phyloP scores from a whole-genome alignment of 2,888 invertebrate species.

The Rhabditophanes sp. region DNA sequence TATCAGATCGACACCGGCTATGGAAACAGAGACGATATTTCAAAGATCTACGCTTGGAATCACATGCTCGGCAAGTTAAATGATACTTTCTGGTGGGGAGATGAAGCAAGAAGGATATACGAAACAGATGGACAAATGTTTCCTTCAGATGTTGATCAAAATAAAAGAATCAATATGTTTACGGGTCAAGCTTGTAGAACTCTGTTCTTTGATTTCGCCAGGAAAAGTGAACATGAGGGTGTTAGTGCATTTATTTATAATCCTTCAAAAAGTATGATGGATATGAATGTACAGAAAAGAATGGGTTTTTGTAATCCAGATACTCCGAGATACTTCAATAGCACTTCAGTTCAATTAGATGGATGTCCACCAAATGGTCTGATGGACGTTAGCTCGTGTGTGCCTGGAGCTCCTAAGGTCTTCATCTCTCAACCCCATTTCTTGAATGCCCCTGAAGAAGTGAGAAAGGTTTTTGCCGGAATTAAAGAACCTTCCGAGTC shows the following conservation, averaged over 20 bases:
- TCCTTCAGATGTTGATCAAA: constrained; percentile 20
- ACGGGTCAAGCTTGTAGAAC: constrained; percentile 13
- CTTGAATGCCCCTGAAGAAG: constrained; percentile 21
- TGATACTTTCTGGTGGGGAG: constrained; percentile 21
- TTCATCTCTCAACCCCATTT: constrained; percentile 37
- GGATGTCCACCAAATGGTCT: constrained; percentile 34
- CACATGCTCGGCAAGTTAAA: constrained; percentile 17
- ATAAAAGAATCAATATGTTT: constrained; percentile 14
- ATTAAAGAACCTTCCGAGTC: constrained; percentile 15
- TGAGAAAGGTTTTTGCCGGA: constrained; percentile 24
- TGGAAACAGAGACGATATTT: constrained; percentile 16
- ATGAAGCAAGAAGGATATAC: constrained; percentile 30
- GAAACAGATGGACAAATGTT: constrained; percentile 36
- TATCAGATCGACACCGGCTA: constrained; percentile 34
- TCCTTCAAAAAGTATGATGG: constrained; percentile 22
- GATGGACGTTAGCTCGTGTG: constrained; percentile 32
- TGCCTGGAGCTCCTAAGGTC: constrained; percentile 31
- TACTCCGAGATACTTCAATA: constrained; percentile 28
- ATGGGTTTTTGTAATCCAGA: constrained; percentile 31
- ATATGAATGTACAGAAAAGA: constrained; percentile 19
- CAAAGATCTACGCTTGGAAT: constrained; percentile 35
- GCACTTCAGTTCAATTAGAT: constrained; percentile 26
- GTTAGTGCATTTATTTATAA: constrained; percentile 24
- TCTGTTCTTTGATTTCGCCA: neutral
- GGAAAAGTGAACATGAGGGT: constrained; percentile 11